These are phyloP conservation scores for Oryzias woworae DNA, from an alignment of 2,113 vertebrate genomes.

Conservation along the genomic window DNA sequence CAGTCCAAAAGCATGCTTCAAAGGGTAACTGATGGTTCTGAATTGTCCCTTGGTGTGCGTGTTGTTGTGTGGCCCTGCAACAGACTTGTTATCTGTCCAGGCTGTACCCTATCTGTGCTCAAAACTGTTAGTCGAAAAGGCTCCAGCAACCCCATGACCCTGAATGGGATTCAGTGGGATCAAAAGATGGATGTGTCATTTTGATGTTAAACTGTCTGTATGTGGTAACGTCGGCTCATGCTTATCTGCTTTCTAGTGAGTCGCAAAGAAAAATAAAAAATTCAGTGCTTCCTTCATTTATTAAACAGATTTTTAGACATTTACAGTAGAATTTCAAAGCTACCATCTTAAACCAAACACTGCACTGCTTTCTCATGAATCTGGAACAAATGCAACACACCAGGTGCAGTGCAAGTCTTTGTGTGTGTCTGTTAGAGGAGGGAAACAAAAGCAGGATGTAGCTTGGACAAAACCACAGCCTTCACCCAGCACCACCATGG, in stretches of 20 bases:
- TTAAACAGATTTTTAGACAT: not conserved
- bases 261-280: not conserved
- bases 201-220: no score
- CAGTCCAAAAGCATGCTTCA: no score
- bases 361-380: not conserved
- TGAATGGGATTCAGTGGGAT: no score
- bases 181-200: no score
- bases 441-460: slow-evolving; percentile 72
- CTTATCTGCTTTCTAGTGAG: not conserved
- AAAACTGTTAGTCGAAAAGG: no score
- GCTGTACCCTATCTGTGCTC: no score
- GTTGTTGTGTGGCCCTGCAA: no score
- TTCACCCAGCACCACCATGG: slow-evolving; percentile 38
- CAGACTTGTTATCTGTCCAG: no score
- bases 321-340: not conserved
- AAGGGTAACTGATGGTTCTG: no score
- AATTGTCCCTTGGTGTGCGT: no score
- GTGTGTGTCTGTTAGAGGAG: slow-evolving; percentile 22
- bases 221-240: not conserved
- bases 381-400: slow-evolving; percentile 9
- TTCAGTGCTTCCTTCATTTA: not conserved
- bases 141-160: no score
- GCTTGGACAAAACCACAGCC: slow-evolving; percentile 50
- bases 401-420: slow-evolving; percentile 27
- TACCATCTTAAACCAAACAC: not conserved